These are phyloP conservation scores for Tragelaphus imberbis DNA, from an alignment of 2,113 vertebrate species.

Conservation along the genomic window DNA sequence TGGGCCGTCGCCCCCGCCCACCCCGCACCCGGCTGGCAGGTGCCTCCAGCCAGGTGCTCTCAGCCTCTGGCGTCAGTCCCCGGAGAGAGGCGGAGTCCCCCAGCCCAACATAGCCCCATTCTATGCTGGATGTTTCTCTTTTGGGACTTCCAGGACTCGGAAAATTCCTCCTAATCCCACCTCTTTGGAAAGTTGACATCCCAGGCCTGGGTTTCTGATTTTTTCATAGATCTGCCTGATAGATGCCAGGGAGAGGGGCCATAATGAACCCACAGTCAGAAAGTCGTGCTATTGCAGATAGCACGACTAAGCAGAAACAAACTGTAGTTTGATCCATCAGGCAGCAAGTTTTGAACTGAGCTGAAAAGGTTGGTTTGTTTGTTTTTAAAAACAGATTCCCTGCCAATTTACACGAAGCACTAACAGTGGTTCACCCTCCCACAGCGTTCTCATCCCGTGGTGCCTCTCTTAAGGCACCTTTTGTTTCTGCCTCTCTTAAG, in stretches of 20 bases:
- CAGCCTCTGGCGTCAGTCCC: fast-evolving
- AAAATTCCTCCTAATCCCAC: not conserved
- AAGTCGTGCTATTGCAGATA: no score
- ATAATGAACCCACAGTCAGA: not conserved
- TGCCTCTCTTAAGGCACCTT: not conserved
- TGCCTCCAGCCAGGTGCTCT: not conserved
- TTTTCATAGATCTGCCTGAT: not conserved
- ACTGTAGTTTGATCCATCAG: not conserved
- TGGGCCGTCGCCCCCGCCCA: not conserved
- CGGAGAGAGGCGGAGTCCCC: not conserved
- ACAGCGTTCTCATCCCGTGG: not conserved
- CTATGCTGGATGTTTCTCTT: not conserved
- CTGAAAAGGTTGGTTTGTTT: not conserved
- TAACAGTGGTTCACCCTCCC: no score
- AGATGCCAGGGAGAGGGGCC: not conserved
- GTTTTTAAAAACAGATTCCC: not conserved
- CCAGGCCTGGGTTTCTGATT: not conserved
- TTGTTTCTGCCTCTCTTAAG: not conserved
- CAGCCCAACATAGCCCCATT: not conserved
- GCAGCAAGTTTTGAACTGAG: not conserved
- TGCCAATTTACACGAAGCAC: not conserved
- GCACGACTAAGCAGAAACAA: not conserved
- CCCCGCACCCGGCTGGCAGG: not conserved
- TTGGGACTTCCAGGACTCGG: not conserved
- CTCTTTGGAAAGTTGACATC: not conserved